Evolutionary conservation across 1,140 invertebrate genomes (phyloP).

Genomic region (Ips typographus): DNA sequence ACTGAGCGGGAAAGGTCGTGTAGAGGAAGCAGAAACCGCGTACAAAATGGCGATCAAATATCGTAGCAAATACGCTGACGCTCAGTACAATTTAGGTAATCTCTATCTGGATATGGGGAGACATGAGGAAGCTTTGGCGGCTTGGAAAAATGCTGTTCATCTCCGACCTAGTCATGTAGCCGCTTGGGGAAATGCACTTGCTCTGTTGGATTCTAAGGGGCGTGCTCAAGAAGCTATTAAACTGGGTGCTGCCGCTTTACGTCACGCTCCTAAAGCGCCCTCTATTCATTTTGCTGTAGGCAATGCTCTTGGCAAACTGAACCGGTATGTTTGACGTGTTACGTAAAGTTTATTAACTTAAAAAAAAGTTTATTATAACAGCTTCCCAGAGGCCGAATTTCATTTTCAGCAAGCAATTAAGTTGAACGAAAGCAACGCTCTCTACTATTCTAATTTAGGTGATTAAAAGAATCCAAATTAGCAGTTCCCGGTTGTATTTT

Average conservation of each 20-base stretch:
- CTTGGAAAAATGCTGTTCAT: conserved; percentile 80
- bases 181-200: conserved; percentile 90
- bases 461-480: conserved; percentile 53
- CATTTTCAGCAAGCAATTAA: conserved; percentile 77
- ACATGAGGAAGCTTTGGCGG: conserved; percentile 58
- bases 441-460: conserved; percentile 82
- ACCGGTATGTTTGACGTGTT: conserved; percentile 59
- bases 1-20: conserved; percentile 71
- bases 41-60: conserved; percentile 77
- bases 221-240: conserved; percentile 68
- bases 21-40: conserved; percentile 72
- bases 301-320: conserved; percentile 84
- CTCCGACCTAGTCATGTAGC: conserved; percentile 75
- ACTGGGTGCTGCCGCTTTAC: conserved; percentile 68
- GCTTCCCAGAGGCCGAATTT: conserved; percentile 66
- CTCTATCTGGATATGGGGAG: conserved; percentile 64
- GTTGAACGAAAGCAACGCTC: conserved; percentile 65
- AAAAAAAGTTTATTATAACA: neutral
- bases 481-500: conserved; percentile 45
- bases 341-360: neutral
- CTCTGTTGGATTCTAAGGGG: conserved; percentile 82
- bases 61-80: conserved; percentile 84
- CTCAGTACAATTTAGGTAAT: conserved; percentile 93
- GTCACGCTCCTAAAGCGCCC: conserved; percentile 68
- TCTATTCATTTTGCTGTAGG: conserved; percentile 83